phyloP scores from a whole-genome alignment of 2,113 vertebrate genomes.

The Petromus typicus region DNA sequence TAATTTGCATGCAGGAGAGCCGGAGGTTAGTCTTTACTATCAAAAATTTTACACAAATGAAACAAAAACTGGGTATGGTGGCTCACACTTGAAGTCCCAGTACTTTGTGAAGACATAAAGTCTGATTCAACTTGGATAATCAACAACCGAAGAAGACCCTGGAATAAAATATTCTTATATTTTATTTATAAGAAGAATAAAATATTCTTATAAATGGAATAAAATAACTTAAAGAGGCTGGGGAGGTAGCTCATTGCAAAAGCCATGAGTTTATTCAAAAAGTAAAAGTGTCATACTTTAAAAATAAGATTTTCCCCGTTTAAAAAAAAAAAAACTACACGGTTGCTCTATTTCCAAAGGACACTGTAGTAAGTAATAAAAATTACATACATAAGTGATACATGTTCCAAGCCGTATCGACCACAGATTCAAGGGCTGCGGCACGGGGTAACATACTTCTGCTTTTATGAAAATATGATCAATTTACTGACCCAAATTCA shows the following conservation, averaged over 20 bases:
- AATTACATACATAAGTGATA: not conserved
- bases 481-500: not conserved
- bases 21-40: not conserved
- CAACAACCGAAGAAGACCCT: not conserved
- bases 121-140: not conserved
- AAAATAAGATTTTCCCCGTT: not conserved
- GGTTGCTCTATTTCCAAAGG: not conserved
- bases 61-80: not conserved
- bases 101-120: not conserved
- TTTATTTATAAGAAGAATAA: no score
- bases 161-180: no score
- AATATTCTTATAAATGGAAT: no score
- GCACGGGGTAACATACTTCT: not conserved
- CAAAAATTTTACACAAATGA: not conserved
- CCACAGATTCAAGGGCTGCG: not conserved
- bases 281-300: not conserved
- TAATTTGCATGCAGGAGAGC: not conserved
- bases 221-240: not conserved
- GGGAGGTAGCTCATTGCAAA: not conserved
- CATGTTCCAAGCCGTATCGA: not conserved
- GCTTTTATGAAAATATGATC: not conserved
- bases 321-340: not conserved
- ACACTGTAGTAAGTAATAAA: not conserved
- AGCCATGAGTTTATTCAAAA: not conserved
- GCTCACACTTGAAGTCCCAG: not conserved